Evolutionary conservation across 2,888 invertebrate species (phyloP), one percentile per base, ranked within the genome.

Genomic region (Mesorhabditis belari): DNA sequence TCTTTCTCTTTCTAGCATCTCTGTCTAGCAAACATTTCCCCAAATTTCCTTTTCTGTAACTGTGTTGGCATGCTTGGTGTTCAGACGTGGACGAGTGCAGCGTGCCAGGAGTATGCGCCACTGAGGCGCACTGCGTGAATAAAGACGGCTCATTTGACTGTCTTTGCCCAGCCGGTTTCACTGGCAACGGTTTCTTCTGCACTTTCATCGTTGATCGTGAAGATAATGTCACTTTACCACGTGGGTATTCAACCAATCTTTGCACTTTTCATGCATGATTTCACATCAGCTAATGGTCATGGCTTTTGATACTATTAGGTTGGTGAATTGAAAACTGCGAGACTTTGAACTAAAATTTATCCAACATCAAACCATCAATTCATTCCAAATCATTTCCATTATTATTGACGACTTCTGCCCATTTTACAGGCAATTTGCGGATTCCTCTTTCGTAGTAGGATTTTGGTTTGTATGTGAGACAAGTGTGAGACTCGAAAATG

Each of bases 101-200:
- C 12, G 72, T 76, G 51, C 69, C 67, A 19, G 66, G 69, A 44
- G 66, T 77, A 49, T 79, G 79, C 55, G 66, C 68, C 24, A 61
- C 58, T 5, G 64, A 77, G 50, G 73, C 80, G 5, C 55, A 53
- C 5, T 93, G 92, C 81, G 87, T 87, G 69, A 92, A 90, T 81
- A 86, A 88, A 0, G 62, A 72, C 28, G 80, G 80, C 24, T 86
- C 89, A 71, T 91, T 87, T 76, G 88, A 87, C 79, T 92, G 92
- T 81, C 58, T 57, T 25, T 79, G 79, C 58, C 63, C 67, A 9
- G 60, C 57, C 21, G 77, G 77, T 19, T 77, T 65, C 62, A 59
- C 61, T 50, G 75, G 72, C 3, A 69, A 77, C 29, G 75, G 73
- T 6, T 72, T 69, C 64, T 59, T 54, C 51, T 74, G 73, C 59